These are phyloP conservation scores for Operophtera brumata DNA, from an alignment of 2,888 invertebrate genomes.

Conservation along the genomic window DNA sequence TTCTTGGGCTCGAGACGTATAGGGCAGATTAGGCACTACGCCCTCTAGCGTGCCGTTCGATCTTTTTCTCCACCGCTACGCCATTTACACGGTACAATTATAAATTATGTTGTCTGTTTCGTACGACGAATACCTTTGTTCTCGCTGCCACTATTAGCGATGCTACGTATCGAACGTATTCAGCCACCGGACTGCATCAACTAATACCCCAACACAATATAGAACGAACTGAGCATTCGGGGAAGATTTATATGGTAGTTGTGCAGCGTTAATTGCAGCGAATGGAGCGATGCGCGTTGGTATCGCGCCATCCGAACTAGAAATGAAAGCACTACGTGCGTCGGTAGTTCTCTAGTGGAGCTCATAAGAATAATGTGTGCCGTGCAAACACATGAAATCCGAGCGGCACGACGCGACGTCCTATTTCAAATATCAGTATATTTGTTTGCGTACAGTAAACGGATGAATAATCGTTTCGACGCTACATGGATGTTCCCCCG, in stretches of 20 bases:
- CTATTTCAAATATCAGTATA: conserved; percentile 43
- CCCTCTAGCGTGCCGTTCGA: conserved; percentile 52
- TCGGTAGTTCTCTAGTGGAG: conserved; percentile 38
- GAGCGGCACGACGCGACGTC: conserved; percentile 28
- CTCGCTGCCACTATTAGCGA: conserved; percentile 36
- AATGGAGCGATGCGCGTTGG: conserved; percentile 71
- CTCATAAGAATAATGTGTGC: conserved; percentile 49
- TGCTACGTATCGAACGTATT: conserved; percentile 21
- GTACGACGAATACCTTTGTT: conserved; percentile 1
- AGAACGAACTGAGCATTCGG: conserved; percentile 65
- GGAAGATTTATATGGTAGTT: conserved; percentile 77
- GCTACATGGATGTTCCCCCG: conserved; percentile 34
- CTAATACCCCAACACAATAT: conserved; percentile 53
- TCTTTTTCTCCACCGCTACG: conserved; percentile 18
- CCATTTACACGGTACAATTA: conserved; percentile 1
- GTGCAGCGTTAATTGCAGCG: conserved; percentile 77
- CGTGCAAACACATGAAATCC: conserved; percentile 44
- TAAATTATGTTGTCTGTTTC: background rate
- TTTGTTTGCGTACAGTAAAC: conserved; percentile 43
- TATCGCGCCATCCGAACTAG: conserved; percentile 68
- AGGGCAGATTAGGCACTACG: conserved; percentile 68
- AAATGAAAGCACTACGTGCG: conserved; percentile 44
- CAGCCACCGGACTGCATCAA: conserved; percentile 43
- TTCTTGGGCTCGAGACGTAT: conserved; percentile 76
- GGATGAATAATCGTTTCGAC: conserved; percentile 43